phyloP scores from a whole-genome alignment of 2,113 vertebrate species.

The Dissostichus mawsoni region DNA sequence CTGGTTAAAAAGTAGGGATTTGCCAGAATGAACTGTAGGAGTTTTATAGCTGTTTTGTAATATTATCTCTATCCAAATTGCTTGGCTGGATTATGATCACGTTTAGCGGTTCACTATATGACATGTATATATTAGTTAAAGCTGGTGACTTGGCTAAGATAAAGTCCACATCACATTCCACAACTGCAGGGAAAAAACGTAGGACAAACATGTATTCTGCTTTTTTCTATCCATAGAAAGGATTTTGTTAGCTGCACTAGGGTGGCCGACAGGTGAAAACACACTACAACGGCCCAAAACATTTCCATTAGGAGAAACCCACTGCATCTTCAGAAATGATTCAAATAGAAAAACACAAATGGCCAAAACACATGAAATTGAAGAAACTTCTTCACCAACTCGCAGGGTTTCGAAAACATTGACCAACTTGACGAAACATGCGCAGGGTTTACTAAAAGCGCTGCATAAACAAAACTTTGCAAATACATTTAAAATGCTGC shows the following conservation, averaged over 20 bases:
- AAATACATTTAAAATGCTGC: no score
- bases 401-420: no score
- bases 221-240: neutral
- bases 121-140: neutral
- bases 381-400: no score
- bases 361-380: no score
- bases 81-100: neutral
- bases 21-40: constrained; percentile 3
- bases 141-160: neutral
- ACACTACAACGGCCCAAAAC: no score
- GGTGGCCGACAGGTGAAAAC: no score
- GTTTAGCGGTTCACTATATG: neutral
- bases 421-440: no score
- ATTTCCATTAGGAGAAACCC: no score
- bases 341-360: no score
- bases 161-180: neutral
- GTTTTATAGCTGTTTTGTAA: neutral
- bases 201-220: neutral
- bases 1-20: neutral
- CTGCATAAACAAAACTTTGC: no score
- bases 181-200: neutral
- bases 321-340: no score
- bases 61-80: neutral
- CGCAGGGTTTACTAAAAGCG: no score
- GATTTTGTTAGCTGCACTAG: neutral